A percentile compares a stretch with the other conserved stretches of the same genome.
phyloP scores from a whole-genome alignment of 2,113 vertebrate species.

The Paralichthys olivaceus region DNA sequence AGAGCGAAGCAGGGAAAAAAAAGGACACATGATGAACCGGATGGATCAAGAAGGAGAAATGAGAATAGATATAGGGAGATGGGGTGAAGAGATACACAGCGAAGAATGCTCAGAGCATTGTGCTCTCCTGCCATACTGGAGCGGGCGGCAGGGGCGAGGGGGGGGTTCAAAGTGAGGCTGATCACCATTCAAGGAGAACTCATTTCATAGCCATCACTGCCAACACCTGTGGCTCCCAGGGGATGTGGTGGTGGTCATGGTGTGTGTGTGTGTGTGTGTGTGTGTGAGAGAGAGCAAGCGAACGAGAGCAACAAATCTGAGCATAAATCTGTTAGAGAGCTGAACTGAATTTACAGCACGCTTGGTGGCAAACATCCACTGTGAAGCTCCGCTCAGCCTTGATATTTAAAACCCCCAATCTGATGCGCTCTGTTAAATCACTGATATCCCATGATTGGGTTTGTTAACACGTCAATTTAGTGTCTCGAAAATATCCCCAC shows the following conservation, averaged over 20 bases:
- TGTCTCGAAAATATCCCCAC: neutral
- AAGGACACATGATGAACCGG: neutral
- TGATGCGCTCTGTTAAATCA: conserved; percentile 27
- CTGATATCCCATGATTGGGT: conserved; percentile 27
- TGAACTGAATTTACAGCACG: conserved; percentile 56
- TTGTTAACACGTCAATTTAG: conserved; percentile 21
- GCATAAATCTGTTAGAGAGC: conserved; percentile 42
- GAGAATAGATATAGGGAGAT: conserved; percentile 8
- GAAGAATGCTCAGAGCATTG: neutral
- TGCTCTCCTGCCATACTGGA: conserved; percentile 24
- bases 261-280: conserved; percentile 8
- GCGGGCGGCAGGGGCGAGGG: neutral
- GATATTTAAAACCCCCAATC: conserved; percentile 21
- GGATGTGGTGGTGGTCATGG: conserved; percentile 20
- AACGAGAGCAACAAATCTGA: neutral
- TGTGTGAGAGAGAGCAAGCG: neutral
- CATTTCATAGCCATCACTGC: conserved; percentile 57
- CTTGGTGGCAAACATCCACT: conserved; percentile 44
- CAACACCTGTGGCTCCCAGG: conserved; percentile 69
- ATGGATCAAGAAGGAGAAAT: neutral
- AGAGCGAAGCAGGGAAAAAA: neutral
- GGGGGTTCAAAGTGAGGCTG: conserved; percentile 47
- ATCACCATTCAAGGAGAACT: conserved; percentile 48
- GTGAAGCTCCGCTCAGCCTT: conserved; percentile 19
- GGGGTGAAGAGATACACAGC: conserved; percentile 10